These are phyloP conservation scores for Hirudinaria manillensis DNA, from an alignment of 2,888 invertebrate genomes.

Conservation along the genomic window DNA sequence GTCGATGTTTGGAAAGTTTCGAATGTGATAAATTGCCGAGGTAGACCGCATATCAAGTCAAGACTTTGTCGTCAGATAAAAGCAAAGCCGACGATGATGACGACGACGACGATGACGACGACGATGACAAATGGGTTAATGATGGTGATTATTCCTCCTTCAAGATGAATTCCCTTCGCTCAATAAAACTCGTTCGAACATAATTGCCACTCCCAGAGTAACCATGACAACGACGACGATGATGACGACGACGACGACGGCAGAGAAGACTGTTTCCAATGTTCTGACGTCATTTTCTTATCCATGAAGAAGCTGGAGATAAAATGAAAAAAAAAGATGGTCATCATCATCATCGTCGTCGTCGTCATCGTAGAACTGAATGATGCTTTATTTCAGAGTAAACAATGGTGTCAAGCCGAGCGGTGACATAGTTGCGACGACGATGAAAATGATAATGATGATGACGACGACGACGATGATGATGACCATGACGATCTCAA, in stretches of 20 bases:
- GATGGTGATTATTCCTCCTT: not conserved
- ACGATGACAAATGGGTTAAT: not conserved
- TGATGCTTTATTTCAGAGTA: too few species aligned
- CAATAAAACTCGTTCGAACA: not conserved
- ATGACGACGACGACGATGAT: conserved; percentile 22
- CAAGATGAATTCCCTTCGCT: not conserved
- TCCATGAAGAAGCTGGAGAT: too few species aligned
- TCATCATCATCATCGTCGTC: not conserved
- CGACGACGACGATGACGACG: conserved; percentile 1
- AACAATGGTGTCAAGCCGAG: too few species aligned
- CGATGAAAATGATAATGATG: conserved; percentile 22
- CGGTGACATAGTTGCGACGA: too few species aligned
- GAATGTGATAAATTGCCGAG: too few species aligned
- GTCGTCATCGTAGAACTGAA: not conserved
- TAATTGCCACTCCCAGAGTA: not conserved
- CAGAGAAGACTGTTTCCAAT: not conserved
- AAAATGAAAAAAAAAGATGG: too few species aligned
- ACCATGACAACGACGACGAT: conserved; percentile 1
- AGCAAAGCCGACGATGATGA: not conserved
- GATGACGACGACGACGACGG: not conserved
- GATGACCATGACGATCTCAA: conserved; percentile 13
- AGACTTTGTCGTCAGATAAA: too few species aligned
- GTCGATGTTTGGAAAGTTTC: too few species aligned
- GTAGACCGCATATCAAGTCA: too few species aligned
- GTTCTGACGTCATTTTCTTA: not conserved